These are phyloP conservation scores for Andinoacara biseriatus DNA, from an alignment of 2,113 vertebrate genomes.

Conservation along the genomic window DNA sequence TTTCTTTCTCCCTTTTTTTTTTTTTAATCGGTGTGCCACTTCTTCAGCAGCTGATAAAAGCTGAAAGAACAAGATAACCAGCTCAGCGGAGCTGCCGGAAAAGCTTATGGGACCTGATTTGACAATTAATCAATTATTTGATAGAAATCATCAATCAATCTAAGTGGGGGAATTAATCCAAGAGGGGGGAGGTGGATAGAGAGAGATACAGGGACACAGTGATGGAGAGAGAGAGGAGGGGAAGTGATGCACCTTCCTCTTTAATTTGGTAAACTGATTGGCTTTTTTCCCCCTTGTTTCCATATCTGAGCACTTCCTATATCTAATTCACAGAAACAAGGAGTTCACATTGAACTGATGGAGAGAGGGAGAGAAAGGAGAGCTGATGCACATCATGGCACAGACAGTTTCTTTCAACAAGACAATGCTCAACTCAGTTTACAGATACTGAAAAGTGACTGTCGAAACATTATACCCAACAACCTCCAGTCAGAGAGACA, in stretches of 20 bases:
- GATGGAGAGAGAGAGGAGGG: constrained; percentile 1
- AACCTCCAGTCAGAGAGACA: neutral
- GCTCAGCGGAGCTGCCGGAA: constrained; percentile 48
- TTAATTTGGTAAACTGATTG: constrained; percentile 67
- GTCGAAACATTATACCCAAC: accelerated
- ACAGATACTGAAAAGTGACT: neutral
- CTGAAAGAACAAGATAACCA: constrained; percentile 75
- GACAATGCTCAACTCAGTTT: neutral
- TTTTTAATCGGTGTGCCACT: constrained; percentile 48
- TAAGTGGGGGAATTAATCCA: constrained; percentile 71
- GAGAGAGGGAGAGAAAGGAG: neutral
- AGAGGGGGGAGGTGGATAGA: neutral
- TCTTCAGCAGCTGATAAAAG: constrained; percentile 78
- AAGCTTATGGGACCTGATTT: constrained; percentile 74
- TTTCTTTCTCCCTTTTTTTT: neutral
- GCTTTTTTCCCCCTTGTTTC: constrained; percentile 33
- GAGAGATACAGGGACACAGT: neutral
- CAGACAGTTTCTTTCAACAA: neutral
- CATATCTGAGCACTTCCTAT: constrained; percentile 6
- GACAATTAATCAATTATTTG: constrained; percentile 87
- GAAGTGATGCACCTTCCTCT: constrained; percentile 44
- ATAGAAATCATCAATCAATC: constrained; percentile 86
- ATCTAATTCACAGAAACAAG: constrained; percentile 47
- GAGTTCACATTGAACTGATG: constrained; percentile 30
- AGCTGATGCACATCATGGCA: neutral